A percentile compares a stretch with the other conserved stretches of the same genome.
phyloP scores from a whole-genome alignment of 2,113 vertebrate genomes.

The Spea bombifrons region DNA sequence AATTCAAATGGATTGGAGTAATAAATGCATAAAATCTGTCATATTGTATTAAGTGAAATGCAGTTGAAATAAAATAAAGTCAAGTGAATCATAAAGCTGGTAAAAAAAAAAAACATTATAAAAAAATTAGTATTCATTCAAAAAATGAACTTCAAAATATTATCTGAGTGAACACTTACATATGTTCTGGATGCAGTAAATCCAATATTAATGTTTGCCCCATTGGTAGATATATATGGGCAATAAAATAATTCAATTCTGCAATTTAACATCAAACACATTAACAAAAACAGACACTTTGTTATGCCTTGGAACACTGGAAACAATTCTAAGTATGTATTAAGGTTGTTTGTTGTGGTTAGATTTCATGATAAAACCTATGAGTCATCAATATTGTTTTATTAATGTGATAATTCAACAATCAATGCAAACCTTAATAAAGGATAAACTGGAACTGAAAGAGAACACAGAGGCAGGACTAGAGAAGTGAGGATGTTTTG shows the following conservation, averaged over 20 bases:
- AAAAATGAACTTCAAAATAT: conserved; percentile 30
- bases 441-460: too few relatives aligned
- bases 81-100: conserved; percentile 20
- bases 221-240: conserved; percentile 26
- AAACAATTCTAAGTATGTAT: too few relatives aligned
- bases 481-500: too few relatives aligned
- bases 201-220: conserved; percentile 34
- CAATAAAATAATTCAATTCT: conserved; percentile 31
- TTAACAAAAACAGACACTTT: neutral
- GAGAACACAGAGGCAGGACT: too few relatives aligned
- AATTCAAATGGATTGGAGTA: conserved; percentile 1
- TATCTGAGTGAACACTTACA: conserved; percentile 28
- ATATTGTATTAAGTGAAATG: conserved; percentile 21
- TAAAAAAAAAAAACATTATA: conserved; percentile 12
- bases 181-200: conserved; percentile 20
- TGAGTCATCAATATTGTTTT: too few relatives aligned
- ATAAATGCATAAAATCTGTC: conserved; percentile 33
- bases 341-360: too few relatives aligned
- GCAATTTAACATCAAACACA: conserved; percentile 1
- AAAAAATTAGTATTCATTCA: conserved; percentile 15
- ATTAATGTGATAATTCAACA: too few relatives aligned
- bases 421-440: too few relatives aligned
- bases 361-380: too few relatives aligned
- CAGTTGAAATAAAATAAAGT: neutral
- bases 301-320: neutral